Evolutionary conservation across 1,140 invertebrate genomes (phyloP), one percentile per base, ranked within the genome.

Genomic region (Drosophila nasuta): DNA sequence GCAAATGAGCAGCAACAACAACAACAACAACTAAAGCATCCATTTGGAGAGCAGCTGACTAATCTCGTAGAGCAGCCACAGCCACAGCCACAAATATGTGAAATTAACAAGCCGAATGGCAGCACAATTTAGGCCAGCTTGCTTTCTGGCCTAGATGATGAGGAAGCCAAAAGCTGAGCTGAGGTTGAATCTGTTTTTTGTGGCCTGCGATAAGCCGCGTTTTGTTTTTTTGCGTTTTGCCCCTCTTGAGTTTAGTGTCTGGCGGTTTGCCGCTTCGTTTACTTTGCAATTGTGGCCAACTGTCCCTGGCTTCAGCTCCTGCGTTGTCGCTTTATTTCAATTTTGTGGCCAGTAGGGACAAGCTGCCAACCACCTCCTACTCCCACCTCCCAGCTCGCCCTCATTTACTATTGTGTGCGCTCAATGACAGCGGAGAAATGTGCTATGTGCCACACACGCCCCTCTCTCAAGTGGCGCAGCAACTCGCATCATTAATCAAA

Each of bases 401-500:
- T 33, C 33, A 10, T 25, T 25, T 25, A 4, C 20, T n/a, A 45
- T 15, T 45, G 56, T 15, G 13, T 13, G 13, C 5, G n/a, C 8
- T 13, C 46, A 51, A 60, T 71, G 60, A 5, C 54, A 57, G 33
- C 30, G 54, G 15, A 38, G 38, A 41, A 57, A 43, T 56, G 52
- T 58, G 38, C 7, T 15, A 57, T 11, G 17, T 15, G 41, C 51
- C 51, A 33, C n/a, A 33, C 33, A 4, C 52, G 2, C 30, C 13
- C 30, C 35, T 15, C 13, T n/a, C 13, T 75, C 25, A 73, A 67
- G 71, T 74, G 56, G 65, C 54, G 45, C 45, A 54, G 45, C 58
- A 58, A 70, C 11, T 43, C 35, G 20, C 54, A 76, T 77, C 79
- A 79, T 81, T 81, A 76, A 81, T 81, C 79, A 81, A 78, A 63